Conservation (phyloP, 2,113 vertebrate species). For the Elephas maximus region DNA sequence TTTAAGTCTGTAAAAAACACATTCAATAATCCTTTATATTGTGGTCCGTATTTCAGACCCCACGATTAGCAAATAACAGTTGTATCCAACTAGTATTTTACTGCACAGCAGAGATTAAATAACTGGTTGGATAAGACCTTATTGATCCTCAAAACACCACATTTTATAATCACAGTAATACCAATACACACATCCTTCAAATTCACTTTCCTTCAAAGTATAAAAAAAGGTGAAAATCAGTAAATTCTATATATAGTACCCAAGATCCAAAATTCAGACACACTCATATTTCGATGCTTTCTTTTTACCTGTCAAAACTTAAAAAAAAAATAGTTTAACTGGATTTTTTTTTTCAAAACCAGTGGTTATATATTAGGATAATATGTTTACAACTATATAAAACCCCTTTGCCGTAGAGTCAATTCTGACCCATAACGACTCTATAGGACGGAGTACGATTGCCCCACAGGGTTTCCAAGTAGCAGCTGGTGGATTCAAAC, state of each 20-base stretch:
- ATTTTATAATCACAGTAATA: not conserved
- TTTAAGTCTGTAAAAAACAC: slow-evolving; percentile 82
- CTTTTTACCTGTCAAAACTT: not conserved
- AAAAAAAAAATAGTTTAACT: not conserved
- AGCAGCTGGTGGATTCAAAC: no score
- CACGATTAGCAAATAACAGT: not conserved
- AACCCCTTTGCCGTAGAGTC: no score
- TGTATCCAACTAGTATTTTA: not conserved
- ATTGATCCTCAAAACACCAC: rapidly evolving
- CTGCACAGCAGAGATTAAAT: not conserved
- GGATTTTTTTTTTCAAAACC: slow-evolving; percentile 26
- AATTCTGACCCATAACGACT: no score
- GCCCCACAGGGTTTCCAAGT: no score
- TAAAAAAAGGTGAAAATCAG: not conserved
- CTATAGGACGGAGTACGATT: no score
- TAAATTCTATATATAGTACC: not conserved
- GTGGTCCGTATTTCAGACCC: not conserved
- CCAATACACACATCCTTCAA: not conserved
- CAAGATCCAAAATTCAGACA: not conserved
- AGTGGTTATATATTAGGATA: not conserved
- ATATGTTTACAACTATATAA: not conserved
- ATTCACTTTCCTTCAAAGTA: not conserved
- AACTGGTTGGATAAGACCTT: not conserved
- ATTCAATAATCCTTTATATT: slow-evolving; percentile 31
- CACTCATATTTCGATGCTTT: not conserved